phyloP scores from a whole-genome alignment of 2,113 vertebrate genomes.

The Bothrops jararaca region DNA sequence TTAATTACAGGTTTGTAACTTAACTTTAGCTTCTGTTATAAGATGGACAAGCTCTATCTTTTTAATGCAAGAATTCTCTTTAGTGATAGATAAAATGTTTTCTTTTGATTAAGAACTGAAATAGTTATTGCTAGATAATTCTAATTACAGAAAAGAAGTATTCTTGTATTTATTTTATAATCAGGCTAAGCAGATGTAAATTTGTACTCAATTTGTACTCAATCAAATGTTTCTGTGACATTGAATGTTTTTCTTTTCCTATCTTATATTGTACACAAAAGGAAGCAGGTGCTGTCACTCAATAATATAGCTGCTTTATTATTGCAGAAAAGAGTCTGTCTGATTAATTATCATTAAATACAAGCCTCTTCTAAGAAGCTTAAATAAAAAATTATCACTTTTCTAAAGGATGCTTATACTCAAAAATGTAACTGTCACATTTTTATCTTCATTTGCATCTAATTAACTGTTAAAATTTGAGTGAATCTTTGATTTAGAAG shows the following conservation, averaged over 20 bases:
- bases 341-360: slow-evolving; percentile 23
- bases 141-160: slow-evolving; percentile 25
- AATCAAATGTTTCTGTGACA: slow-evolving; percentile 12
- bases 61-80: slow-evolving; percentile 7
- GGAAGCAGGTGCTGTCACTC: slow-evolving; percentile 33
- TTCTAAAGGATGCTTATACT: slow-evolving; percentile 12
- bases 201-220: slow-evolving; percentile 31
- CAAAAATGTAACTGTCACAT: not conserved
- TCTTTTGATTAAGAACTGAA: slow-evolving; percentile 17
- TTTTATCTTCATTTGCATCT: slow-evolving; percentile 10
- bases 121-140: slow-evolving; percentile 19
- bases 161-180: not conserved
- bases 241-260: slow-evolving; percentile 9
- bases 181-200: slow-evolving; percentile 18
- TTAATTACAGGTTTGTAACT: not conserved
- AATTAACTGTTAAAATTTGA: not conserved
- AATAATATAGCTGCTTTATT: slow-evolving; percentile 17
- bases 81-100: not conserved
- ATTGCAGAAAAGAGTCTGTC: slow-evolving; percentile 16
- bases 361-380: slow-evolving; percentile 26
- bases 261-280: not conserved
- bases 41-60: not conserved
- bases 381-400: slow-evolving; percentile 14
- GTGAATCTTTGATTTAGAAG: slow-evolving; percentile 14
- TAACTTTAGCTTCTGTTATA: not conserved